phyloP scores from a whole-genome alignment of 2,113 vertebrate genomes.

The Neomonachus schauinslandi region DNA sequence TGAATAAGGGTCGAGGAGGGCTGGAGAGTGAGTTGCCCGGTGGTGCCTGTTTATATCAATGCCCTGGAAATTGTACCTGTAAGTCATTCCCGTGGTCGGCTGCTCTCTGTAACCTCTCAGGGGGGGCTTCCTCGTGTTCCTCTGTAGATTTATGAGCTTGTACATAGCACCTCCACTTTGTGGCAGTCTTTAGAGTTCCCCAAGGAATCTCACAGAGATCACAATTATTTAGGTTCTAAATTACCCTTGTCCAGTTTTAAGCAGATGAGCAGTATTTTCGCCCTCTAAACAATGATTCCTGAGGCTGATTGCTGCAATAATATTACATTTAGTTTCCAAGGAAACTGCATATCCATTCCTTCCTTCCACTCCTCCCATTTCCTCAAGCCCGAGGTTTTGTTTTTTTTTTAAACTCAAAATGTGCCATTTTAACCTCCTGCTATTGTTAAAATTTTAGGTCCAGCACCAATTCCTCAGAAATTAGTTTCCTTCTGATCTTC shows the following conservation, averaged over 20 bases:
- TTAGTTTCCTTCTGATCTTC: slow-evolving; percentile 64
- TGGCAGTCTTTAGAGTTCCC: slow-evolving; percentile 49
- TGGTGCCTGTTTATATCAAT: slow-evolving; percentile 16
- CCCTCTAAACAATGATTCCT: slow-evolving; percentile 66
- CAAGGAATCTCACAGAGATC: slow-evolving; percentile 45
- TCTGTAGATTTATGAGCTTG: slow-evolving; percentile 53
- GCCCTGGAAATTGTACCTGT: slow-evolving; percentile 46
- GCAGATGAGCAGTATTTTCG: slow-evolving; percentile 74
- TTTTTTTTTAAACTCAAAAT: slow-evolving; percentile 43
- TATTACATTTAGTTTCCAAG: slow-evolving; percentile 80
- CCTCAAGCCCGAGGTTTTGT: not conserved
- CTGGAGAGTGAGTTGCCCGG: slow-evolving; percentile 36
- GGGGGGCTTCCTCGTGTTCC: not conserved
- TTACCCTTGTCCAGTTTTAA: slow-evolving; percentile 78
- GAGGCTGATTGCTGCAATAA: slow-evolving; percentile 77
- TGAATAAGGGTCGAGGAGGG: not conserved
- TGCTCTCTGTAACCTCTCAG: not conserved
- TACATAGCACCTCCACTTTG: slow-evolving; percentile 3
- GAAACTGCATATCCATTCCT: slow-evolving; percentile 65
- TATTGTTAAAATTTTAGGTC: slow-evolving; percentile 66
- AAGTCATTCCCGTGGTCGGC: slow-evolving; percentile 31
- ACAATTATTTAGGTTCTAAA: slow-evolving; percentile 78
- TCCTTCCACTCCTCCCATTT: not conserved
- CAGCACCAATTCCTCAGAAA: slow-evolving; percentile 68
- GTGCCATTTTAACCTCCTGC: slow-evolving; percentile 63